Percentiles rank a stretch among this genome's conserved stretches.
Conservation (phyloP, 2,888 invertebrate genomes). For the Thereva nobilitata region DNA sequence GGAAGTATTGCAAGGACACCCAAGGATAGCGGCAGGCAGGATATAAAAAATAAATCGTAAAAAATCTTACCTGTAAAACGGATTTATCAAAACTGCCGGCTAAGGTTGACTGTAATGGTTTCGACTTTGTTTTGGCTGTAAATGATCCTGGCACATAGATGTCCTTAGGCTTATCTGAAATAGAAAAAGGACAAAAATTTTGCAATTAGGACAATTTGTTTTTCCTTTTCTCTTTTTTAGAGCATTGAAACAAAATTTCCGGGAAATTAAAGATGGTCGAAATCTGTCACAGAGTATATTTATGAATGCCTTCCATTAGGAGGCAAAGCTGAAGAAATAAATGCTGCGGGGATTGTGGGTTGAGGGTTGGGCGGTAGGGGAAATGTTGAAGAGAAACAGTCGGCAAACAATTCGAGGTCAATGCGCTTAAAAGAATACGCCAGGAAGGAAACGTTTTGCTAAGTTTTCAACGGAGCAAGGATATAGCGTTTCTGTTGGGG, state of each 20-base stretch:
- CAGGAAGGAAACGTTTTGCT: constrained; percentile 10
- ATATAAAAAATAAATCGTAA: constrained; percentile 27
- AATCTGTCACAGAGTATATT: constrained; percentile 14
- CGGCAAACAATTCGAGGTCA: constrained; percentile 13
- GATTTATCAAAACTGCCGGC: constrained; percentile 75
- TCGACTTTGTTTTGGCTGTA: constrained; percentile 38
- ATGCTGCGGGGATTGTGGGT: background rate
- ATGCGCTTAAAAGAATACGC: constrained; percentile 3
- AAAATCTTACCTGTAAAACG: constrained; percentile 66
- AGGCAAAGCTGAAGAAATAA: background rate
- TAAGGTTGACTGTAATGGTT: constrained; percentile 57
- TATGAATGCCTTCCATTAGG: constrained; percentile 2
- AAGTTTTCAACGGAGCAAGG: too few species aligned
- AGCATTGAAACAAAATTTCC: constrained; percentile 6
- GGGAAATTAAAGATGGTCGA: constrained; percentile 19
- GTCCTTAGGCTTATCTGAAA: constrained; percentile 52
- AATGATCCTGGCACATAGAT: constrained; percentile 44
- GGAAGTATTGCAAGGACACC: too few species aligned
- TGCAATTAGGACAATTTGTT: background rate
- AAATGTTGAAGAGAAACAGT: background rate
- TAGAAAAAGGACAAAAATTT: constrained; percentile 22
- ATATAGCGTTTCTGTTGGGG: too few species aligned
- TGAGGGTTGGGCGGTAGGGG: constrained; percentile 5
- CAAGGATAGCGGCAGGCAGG: too few species aligned
- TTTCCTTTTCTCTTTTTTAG: background rate